phyloP scores from a whole-genome alignment of 2,113 vertebrate genomes.

The Bungarus multicinctus region DNA sequence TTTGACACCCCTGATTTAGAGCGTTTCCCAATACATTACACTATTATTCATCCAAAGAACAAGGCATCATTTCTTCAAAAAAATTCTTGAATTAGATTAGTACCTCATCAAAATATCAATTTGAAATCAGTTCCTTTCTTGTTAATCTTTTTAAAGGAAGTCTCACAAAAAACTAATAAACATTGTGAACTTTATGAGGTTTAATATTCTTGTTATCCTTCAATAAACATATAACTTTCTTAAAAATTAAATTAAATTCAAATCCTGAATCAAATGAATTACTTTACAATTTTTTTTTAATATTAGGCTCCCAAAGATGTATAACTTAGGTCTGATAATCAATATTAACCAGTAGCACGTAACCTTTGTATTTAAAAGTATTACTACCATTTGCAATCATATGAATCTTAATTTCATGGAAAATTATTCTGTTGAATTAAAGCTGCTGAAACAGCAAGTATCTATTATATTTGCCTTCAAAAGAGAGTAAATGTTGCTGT shows the following conservation, averaged over 20 bases:
- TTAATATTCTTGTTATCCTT: not conserved
- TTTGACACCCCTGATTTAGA: not conserved
- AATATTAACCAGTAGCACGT: not conserved
- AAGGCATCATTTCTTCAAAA: not conserved
- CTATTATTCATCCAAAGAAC: slow-evolving; percentile 37
- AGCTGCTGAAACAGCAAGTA: no score
- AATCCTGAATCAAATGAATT: not conserved
- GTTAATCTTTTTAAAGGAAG: not conserved
- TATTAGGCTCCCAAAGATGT: not conserved
- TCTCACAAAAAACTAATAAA: not conserved
- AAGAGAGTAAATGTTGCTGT: no score
- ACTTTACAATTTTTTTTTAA: not conserved
- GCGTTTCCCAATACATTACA: slow-evolving; percentile 46
- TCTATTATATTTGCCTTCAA: no score
- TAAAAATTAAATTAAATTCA: slow-evolving; percentile 4
- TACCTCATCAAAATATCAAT: not conserved
- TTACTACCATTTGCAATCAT: not conserved
- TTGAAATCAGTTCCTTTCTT: not conserved
- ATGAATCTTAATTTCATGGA: no score
- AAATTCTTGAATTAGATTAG: not conserved
- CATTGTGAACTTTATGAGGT: not conserved
- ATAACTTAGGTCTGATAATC: slow-evolving; percentile 1
- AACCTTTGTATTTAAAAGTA: not conserved
- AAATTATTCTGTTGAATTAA: no score
- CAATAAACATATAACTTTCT: slow-evolving; percentile 26